Evolutionary conservation across 2,888 invertebrate genomes (phyloP), one percentile per base, ranked within the genome.

Genomic region (Drosophila lacicola): DNA sequence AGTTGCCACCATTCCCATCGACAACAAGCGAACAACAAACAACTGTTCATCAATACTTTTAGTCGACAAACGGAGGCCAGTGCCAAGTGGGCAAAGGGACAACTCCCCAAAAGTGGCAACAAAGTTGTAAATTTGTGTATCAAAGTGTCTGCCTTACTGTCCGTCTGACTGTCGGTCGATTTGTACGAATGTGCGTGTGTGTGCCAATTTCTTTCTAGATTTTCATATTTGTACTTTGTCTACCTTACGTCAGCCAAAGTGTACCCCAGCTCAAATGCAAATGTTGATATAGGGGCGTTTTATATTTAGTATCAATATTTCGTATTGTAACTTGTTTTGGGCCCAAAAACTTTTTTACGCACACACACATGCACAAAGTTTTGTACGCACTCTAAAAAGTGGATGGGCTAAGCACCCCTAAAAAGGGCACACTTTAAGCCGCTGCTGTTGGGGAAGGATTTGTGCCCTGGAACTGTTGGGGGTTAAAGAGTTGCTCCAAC

Each of bases 31-130:
- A 78, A 84, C 78, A 82, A 82, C 84, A 87, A 87, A 78, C 79
- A 87, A 84, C 83, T 82, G 85, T 79, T 87, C 88, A 87, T 83
- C 83, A 83, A 83, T 83, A 83, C 82, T 87, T 83, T 87, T 75
- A 75, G 71, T 81, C 68, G 71, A 70, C 73, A 85, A 82, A 82
- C 82, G 71, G 61, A 53, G 82, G 64, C 63, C 68, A 46, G 46
- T 44, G 33, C 50, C 39, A 68, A 71, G 60, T 62, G 57, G 67
- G 47, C 37, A 25, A 25, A 49, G 50, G 51, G 51, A 34, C 44
- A 46, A 36, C 47, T 37, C 34, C 50, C 55, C 33, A 46, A 75
- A 74, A 69, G 76, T 74, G 68, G 57, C 76, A 77, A 83, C 81
- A 79, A 83, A 83, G 70, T 83, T 83, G 83, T 87, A 83, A 82